Percentiles rank a stretch among this genome's conserved stretches.
phyloP scores from a whole-genome alignment of 37 sponge, comb jelly and placozoan species.

The Aphrocallistes beatrix region DNA sequence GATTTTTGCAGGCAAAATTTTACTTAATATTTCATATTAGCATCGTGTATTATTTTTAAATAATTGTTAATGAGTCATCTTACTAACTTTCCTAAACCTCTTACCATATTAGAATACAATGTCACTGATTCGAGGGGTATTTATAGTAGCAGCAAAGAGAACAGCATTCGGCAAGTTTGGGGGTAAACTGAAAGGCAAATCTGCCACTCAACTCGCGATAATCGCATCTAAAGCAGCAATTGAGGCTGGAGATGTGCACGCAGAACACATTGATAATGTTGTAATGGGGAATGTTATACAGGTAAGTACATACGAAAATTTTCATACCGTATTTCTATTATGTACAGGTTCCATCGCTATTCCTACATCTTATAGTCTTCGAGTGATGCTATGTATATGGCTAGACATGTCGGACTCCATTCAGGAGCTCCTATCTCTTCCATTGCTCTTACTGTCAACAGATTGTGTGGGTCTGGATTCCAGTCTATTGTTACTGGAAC shows the following conservation, averaged over 20 bases:
- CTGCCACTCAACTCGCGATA: conserved; percentile 65
- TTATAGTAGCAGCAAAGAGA: conserved; percentile 91
- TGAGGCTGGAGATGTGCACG: conserved; percentile 43
- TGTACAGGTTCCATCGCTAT: neutral
- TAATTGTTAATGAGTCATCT: too few species aligned
- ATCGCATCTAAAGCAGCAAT: conserved; percentile 67
- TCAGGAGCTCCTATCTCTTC: conserved; percentile 48
- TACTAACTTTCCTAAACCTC: too few species aligned
- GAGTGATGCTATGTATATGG: conserved; percentile 56
- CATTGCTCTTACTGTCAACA: conserved; percentile 81
- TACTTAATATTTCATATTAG: too few species aligned
- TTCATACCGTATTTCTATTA: neutral
- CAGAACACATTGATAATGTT: conserved; percentile 60
- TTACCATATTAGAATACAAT: too few species aligned
- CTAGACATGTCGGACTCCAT: conserved; percentile 72
- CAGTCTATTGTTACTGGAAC: conserved; percentile 87
- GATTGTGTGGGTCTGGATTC: conserved; percentile 94
- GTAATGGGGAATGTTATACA: conserved; percentile 73
- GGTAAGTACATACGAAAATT: conserved; percentile 29
- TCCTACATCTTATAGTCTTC: conserved; percentile 41
- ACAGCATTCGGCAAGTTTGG: conserved; percentile 95
- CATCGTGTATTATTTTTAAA: too few species aligned
- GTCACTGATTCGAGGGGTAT: conserved; percentile 49
- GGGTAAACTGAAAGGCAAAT: conserved; percentile 57
- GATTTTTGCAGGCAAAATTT: too few species aligned